These are phyloP conservation scores for Neolamprologus tretocephalus DNA, from an alignment of 2,113 vertebrate genomes.

Conservation along the genomic window DNA sequence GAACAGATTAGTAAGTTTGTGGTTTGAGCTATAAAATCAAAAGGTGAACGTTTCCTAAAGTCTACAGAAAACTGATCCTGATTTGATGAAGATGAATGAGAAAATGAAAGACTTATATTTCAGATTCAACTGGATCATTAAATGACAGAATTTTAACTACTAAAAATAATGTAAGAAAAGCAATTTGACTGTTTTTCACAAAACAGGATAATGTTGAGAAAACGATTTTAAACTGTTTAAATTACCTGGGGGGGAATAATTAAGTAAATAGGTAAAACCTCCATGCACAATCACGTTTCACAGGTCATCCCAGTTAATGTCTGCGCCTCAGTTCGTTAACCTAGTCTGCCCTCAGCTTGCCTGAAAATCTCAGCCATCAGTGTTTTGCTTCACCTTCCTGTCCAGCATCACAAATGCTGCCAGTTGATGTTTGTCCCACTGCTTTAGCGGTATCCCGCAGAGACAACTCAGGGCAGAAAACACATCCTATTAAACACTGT, in stretches of 20 bases:
- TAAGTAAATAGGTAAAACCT: background rate
- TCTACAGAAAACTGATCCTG: background rate
- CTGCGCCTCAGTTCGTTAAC: background rate
- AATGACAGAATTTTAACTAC: background rate
- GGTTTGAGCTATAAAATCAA: background rate
- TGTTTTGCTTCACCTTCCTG: slow-evolving; percentile 50
- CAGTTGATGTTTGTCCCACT: slow-evolving; percentile 62
- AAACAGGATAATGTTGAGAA: background rate
- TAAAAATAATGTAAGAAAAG: background rate
- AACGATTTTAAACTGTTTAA: background rate
- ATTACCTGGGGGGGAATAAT: rapidly evolving
- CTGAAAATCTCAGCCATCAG: slow-evolving; percentile 27
- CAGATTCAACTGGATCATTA: background rate
- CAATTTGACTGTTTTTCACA: background rate
- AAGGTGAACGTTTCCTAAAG: background rate
- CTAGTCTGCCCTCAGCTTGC: slow-evolving; percentile 9
- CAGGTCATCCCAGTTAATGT: background rate
- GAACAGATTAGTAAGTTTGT: background rate
- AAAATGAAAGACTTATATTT: background rate
- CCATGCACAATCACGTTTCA: background rate
- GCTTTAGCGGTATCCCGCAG: slow-evolving; percentile 55
- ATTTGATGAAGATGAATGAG: background rate
- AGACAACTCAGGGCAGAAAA: slow-evolving; percentile 54
- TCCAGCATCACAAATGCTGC: slow-evolving; percentile 59
- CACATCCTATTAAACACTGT: slow-evolving; percentile 66